These are phyloP conservation scores for Riparia riparia DNA, from an alignment of 2,113 vertebrate genomes.

Conservation along the genomic window DNA sequence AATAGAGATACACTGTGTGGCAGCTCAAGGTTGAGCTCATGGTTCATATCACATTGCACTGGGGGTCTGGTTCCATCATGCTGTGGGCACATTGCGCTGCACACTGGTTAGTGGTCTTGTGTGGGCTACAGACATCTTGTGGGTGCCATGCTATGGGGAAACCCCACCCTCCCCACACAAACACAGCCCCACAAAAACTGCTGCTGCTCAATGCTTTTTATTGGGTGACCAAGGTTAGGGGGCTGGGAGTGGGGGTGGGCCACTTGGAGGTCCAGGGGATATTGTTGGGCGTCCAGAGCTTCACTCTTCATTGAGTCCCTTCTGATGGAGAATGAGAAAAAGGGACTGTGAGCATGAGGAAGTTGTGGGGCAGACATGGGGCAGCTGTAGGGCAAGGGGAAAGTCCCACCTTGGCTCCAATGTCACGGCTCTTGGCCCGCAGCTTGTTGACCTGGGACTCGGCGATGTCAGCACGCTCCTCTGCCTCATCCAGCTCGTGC, in stretches of 20 bases:
- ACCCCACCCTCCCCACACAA: not conserved
- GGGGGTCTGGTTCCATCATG: not conserved
- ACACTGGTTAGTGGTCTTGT: not conserved
- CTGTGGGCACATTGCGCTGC: not conserved
- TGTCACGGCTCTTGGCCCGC: not conserved
- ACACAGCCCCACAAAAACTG: not conserved
- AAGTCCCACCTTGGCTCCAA: not conserved
- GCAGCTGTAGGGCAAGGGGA: not conserved
- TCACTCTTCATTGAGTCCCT: not conserved
- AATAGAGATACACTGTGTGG: not conserved
- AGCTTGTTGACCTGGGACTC: conserved; percentile 26
- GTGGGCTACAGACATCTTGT: not conserved
- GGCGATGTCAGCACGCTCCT: not conserved
- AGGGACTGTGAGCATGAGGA: not conserved
- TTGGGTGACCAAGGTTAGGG: not conserved
- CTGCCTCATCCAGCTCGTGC: not conserved
- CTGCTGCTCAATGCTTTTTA: not conserved
- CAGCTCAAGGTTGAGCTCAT: not conserved
- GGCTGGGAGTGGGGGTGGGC: not conserved
- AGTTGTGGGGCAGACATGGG: not conserved
- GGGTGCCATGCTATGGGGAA: not conserved
- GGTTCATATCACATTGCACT: not conserved
- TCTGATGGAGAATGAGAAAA: not conserved
- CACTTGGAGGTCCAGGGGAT: not conserved
- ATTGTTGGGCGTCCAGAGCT: not conserved